phyloP scores from a whole-genome alignment of 2,888 invertebrate genomes.

The Clusia tigrina region DNA sequence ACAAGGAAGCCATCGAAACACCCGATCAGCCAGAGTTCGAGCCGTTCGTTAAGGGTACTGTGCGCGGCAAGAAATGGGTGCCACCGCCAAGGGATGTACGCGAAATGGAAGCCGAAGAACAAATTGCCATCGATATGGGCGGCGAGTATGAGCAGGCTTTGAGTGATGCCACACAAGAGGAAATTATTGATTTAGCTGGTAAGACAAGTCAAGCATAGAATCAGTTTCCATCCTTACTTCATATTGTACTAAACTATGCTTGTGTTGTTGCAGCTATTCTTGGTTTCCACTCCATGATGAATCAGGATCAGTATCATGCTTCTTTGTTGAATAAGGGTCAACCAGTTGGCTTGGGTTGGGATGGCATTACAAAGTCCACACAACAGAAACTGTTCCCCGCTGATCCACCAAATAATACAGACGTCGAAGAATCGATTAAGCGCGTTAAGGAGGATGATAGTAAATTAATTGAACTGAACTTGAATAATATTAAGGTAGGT shows the following conservation, averaged over 20 bases:
- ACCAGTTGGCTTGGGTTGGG: slow-evolving; percentile 89
- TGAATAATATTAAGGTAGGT: slow-evolving; percentile 98
- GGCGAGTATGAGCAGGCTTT: slow-evolving; percentile 95
- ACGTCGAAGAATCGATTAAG: slow-evolving; percentile 91
- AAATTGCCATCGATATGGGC: slow-evolving; percentile 91
- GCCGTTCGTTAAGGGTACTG: slow-evolving; percentile 88
- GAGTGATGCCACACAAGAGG: slow-evolving; percentile 87
- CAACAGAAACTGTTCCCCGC: slow-evolving; percentile 89
- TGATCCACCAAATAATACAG: slow-evolving; percentile 96
- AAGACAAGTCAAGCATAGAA: slow-evolving; percentile 39
- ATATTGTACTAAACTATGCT: not conserved
- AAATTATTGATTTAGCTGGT: slow-evolving; percentile 98
- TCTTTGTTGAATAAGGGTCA: slow-evolving; percentile 92
- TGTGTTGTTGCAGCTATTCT: slow-evolving; percentile 79
- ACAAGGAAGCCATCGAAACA: slow-evolving; percentile 97
- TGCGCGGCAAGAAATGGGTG: slow-evolving; percentile 92
- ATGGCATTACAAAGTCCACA: slow-evolving; percentile 93
- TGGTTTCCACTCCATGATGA: slow-evolving; percentile 99
- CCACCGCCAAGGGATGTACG: slow-evolving; percentile 78
- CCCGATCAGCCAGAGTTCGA: slow-evolving; percentile 96
- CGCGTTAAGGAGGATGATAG: slow-evolving; percentile 89
- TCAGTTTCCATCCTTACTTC: slow-evolving; percentile 17
- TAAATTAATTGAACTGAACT: slow-evolving; percentile 90
- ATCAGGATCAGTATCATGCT: slow-evolving; percentile 99
- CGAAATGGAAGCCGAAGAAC: slow-evolving; percentile 85